phyloP scores from a whole-genome alignment of 2,113 vertebrate genomes.

The Nycticebus coucang region DNA sequence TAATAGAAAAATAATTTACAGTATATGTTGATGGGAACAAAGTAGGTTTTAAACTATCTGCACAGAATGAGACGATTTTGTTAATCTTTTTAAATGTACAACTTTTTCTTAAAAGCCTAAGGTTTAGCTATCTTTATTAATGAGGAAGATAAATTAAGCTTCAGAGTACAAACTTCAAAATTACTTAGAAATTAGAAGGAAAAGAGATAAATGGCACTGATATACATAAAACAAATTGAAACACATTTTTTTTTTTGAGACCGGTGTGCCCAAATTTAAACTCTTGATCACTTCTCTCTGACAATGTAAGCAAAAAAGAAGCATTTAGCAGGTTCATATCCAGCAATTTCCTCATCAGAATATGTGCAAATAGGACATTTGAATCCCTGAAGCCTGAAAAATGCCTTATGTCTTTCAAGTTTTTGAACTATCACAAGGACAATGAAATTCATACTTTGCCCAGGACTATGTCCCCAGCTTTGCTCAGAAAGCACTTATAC shows the following conservation, averaged over 20 bases:
- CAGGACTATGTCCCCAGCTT: neutral
- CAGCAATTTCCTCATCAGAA: neutral
- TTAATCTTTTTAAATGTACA: neutral
- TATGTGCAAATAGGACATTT: neutral
- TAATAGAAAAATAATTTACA: neutral
- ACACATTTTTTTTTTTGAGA: neutral
- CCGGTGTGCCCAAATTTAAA: neutral
- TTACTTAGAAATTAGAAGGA: neutral
- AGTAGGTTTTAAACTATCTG: neutral
- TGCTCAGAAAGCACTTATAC: neutral
- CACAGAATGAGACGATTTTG: neutral
- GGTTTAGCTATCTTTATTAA: neutral
- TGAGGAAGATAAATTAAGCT: neutral
- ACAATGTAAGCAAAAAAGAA: neutral
- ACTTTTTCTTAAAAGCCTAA: neutral
- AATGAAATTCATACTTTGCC: constrained; percentile 43
- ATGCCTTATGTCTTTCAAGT: constrained; percentile 10
- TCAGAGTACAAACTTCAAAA: neutral
- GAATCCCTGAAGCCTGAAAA: neutral
- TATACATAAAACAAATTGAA: constrained; percentile 3
- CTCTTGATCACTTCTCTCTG: neutral
- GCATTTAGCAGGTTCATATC: neutral
- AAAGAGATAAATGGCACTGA: neutral
- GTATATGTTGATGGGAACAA: neutral
- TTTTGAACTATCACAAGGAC: neutral